A percentile compares a stretch with the other conserved stretches of the same genome.
These are phyloP conservation scores for Rhinoraja longicauda DNA, from an alignment of 2,797 vertebrate species.

Conservation along the genomic window DNA sequence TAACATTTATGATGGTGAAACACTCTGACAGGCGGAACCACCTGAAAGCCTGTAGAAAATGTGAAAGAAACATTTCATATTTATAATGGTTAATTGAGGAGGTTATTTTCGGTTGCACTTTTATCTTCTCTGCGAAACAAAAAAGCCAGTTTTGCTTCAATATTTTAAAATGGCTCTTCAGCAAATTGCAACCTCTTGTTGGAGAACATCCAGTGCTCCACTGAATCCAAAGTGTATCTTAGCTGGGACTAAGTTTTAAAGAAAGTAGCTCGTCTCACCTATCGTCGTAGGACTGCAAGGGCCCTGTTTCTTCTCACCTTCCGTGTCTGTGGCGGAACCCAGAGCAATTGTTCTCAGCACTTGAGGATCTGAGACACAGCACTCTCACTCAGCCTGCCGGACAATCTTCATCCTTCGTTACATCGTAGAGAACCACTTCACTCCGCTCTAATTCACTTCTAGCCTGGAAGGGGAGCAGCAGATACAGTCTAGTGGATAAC, in stretches of 20 bases:
- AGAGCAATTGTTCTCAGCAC: not conserved
- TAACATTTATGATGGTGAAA: slow-evolving; percentile 26
- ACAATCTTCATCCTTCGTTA: not conserved
- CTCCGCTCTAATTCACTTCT: not conserved
- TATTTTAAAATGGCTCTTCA: not conserved
- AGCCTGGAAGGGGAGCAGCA: not conserved
- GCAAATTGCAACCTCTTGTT: not conserved
- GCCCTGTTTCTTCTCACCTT: not conserved
- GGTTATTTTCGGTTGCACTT: not conserved
- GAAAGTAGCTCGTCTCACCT: not conserved
- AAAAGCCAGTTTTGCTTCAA: not conserved
- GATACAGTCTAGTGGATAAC: not conserved
- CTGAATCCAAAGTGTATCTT: not conserved
- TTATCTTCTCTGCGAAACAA: not conserved
- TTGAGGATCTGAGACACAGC: not conserved
- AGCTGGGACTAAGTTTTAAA: not conserved
- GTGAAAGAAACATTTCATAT: not conserved
- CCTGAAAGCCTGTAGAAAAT: not conserved
- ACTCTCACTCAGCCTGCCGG: not conserved
- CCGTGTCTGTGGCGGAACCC: not conserved
- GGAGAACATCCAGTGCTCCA: not conserved
- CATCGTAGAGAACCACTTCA: not conserved
- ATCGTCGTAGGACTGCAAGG: not conserved
- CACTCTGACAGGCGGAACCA: slow-evolving; percentile 14
- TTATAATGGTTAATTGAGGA: slow-evolving; percentile 1